Evolutionary conservation across 2,797 vertebrate species (phyloP).

Genomic region (Buceros bicornis): DNA sequence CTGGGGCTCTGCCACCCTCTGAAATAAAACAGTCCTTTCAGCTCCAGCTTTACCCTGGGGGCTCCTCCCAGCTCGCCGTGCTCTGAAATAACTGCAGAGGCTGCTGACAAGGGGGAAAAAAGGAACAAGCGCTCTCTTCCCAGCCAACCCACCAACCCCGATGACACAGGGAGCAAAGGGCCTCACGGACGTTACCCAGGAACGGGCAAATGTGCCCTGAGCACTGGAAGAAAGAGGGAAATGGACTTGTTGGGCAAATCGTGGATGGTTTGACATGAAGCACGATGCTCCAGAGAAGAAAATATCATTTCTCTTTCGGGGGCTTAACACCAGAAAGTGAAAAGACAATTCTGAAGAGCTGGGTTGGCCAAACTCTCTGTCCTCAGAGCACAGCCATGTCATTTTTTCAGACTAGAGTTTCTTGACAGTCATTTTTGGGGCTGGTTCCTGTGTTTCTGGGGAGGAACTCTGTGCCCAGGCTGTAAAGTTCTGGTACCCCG

Average conservation of each 20-base stretch:
- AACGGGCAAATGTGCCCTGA: not conserved
- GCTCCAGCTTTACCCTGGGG: not conserved
- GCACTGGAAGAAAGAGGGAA: not conserved
- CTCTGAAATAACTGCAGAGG: not conserved
- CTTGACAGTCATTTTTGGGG: not conserved
- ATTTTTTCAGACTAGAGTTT: not conserved
- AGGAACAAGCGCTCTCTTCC: not conserved
- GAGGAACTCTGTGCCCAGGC: not conserved
- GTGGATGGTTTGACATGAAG: not conserved
- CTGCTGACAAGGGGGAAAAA: not conserved
- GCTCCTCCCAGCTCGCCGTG: fast-evolving
- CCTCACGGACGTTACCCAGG: not conserved
- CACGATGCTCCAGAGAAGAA: not conserved
- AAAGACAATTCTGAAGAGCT: not conserved
- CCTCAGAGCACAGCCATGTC: not conserved
- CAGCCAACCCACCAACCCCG: not conserved
- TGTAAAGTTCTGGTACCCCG: not conserved
- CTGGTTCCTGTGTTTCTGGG: not conserved
- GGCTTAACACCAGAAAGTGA: not conserved
- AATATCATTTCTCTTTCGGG: not conserved
- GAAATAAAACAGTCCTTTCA: not conserved
- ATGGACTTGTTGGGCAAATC: not conserved
- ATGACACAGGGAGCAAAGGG: not conserved
- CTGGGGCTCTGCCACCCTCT: not conserved
- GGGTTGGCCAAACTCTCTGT: not conserved